Base-by-base conservation (phyloP, 2,113 vertebrate genomes). In the Carassius carassius region DNA sequence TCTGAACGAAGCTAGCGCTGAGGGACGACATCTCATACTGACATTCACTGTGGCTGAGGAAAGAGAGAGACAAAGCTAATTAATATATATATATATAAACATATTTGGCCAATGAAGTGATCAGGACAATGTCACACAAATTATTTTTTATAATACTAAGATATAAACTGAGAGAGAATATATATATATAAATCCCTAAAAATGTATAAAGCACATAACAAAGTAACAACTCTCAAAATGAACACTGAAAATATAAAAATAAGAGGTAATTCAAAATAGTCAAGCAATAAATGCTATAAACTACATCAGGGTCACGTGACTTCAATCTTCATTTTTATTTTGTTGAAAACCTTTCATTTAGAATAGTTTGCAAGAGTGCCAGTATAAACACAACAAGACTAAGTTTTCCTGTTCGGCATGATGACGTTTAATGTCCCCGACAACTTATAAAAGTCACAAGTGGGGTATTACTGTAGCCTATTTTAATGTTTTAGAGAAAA, bases 11-110 rank as follows among this genome's bases (percentile, higher is more conserved):
- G 94, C 98, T 99, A 94, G 96, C 92, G 88, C 97, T 95, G 91
- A 95, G 95, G 96, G 98, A 98, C 97, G 96, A 97, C 98, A 99
- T 99, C 93, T 96, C 97, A 99, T 99, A 98, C 96, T 98, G 97
- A 96, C 93, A 69, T 87, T 25, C 84, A 60, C 89, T 67, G n/a
- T 75, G 17, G 47, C 77, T 88, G 63, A 3, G 32, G 54, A 41
- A 75, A n/a, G 44, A 81, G 16, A 60, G 32, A 56, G 47, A 70
- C 67, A 35, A 82, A 65, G 58, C 37, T 2, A 41, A n/a, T 58
- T n/a, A n/a, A n/a, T n/a, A n/a, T 3, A 56, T 14, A 4, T 49
- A 51, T 16, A 54, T 5, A 17, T 19, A n/a, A n/a, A n/a, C n/a
- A n/a, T 9, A 21, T 58, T 21, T 21, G 56, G 6, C 56, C 56